Evolutionary conservation across 2,888 invertebrate species (phyloP), one percentile per base, ranked within the genome.

Genomic region (Eristalinus aeneus): DNA sequence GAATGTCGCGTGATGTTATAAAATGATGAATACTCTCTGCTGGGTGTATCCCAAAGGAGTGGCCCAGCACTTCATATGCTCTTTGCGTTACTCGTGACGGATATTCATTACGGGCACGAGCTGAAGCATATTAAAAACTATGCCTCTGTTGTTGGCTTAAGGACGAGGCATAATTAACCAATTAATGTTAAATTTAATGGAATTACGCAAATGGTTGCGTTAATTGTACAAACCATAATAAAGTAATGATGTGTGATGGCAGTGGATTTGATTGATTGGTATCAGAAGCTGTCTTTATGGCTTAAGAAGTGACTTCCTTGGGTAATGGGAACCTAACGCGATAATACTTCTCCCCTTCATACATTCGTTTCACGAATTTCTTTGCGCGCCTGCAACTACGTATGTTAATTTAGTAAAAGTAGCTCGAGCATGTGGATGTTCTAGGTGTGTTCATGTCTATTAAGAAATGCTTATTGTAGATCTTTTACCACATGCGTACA

Each of bases 1-100:
- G 68, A 72, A 85, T 80, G 75, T 85, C 72, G 84, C 84, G 84
- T 85, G 84, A 76, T 80, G 72, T 80, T 68, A 80, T 72, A 76
- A 85, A 85, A 80, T 76, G 80, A 80, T 80, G 80, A 85, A 80
- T 85, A 39, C 46, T 46, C 72, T 63, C 72, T 56, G 56, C 56
- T 71, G 80, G 80, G 80, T 80, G 84, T 74, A 67, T 85, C 80
- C 68, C 84, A 12, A 85, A 73, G 84, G 84, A 85, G 84, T 85
- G 84, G 84, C 72, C 65, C 39, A 72, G 71, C 34, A 72, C 27
- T 67, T 56, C 60, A 79, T 27, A 71, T 72, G 71, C 67, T 64
- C 73, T 72, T 73, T 69, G 64, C 74, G 60, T 63, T 68, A 54
- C 63, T 76, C 84, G 75, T 85, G 84, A 85, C 75, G 63, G 72